Conservation (phyloP, 2,888 invertebrate species). For the Tolmerus cingulatus region DNA sequence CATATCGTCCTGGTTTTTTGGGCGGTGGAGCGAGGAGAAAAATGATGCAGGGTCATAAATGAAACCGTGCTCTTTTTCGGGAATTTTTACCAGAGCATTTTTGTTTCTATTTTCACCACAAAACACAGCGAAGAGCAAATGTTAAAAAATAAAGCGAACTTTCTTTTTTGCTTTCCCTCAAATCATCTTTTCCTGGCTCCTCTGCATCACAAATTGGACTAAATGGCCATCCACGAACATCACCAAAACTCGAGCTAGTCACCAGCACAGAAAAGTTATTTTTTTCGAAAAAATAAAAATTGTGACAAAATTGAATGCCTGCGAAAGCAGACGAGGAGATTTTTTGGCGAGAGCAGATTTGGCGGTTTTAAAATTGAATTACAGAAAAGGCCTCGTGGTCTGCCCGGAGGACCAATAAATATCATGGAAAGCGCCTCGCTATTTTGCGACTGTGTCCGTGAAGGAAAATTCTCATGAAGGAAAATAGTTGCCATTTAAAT, state of each 20-base stretch:
- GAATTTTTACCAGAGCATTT: not conserved
- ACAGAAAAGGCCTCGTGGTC: not conserved
- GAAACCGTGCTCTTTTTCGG: not conserved
- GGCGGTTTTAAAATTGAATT: not conserved
- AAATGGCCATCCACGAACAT: not conserved
- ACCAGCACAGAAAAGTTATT: not conserved
- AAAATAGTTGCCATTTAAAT: not conserved
- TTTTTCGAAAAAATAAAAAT: not conserved
- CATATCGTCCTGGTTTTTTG: not conserved
- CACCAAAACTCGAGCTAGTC: not conserved
- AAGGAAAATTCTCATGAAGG: not conserved
- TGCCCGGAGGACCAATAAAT: not conserved
- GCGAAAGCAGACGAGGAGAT: not conserved
- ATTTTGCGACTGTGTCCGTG: not conserved
- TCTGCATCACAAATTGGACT: not conserved
- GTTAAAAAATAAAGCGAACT: not conserved
- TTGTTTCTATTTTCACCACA: not conserved
- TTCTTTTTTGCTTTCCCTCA: not conserved
- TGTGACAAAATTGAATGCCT: not conserved
- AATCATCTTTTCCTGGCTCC: not conserved
- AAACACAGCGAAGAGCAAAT: not conserved
- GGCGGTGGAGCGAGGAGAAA: not conserved
- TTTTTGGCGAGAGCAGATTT: not conserved
- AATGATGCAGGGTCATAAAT: not conserved
- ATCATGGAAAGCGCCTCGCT: not conserved